A percentile compares a stretch with the other conserved stretches of the same genome.
Evolutionary conservation across 2,888 invertebrate species (phyloP).

Genomic region (Dusona sp.): DNA sequence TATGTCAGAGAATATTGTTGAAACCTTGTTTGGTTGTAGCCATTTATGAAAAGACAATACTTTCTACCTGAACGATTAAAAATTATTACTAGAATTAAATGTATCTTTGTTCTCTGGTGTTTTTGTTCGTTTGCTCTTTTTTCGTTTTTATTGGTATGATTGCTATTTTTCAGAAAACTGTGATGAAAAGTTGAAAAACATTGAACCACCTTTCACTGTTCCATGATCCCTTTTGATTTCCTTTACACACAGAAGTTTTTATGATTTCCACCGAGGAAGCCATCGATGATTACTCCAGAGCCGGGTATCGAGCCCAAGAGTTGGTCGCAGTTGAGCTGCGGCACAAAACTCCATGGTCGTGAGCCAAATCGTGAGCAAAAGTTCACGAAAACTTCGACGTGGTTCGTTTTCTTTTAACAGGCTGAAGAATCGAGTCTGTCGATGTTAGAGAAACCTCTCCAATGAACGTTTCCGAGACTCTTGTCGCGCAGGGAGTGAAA

Average conservation of each 20-base stretch:
- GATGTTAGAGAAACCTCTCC: conserved; percentile 42
- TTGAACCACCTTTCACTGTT: conserved; percentile 13
- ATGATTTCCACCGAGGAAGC: conserved; percentile 43
- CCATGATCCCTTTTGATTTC: conserved; percentile 17
- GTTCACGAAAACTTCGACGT: conserved; percentile 61
- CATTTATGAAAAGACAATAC: neutral
- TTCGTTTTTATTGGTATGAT: neutral
- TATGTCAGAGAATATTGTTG: neutral
- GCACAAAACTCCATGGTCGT: conserved; percentile 45
- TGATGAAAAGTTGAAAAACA: conserved; percentile 1
- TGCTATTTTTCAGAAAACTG: neutral
- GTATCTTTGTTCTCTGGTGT: neutral
- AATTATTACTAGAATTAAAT: neutral
- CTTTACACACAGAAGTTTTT: conserved; percentile 15
- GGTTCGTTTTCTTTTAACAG: conserved; percentile 64
- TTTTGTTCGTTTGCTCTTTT: neutral
- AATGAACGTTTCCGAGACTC: conserved; percentile 60
- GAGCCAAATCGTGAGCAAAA: conserved; percentile 51
- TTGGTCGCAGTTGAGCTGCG: conserved; percentile 39
- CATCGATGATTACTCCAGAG: conserved; percentile 50
- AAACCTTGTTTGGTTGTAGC: neutral
- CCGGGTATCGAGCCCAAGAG: conserved; percentile 57
- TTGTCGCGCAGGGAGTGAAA: conserved; percentile 47
- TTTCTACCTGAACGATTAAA: neutral
- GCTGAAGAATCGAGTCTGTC: conserved; percentile 29